A percentile compares a stretch with the other conserved stretches of the same genome.
phyloP scores from a whole-genome alignment of 2,888 invertebrate species.

The Athrips mouffetella region DNA sequence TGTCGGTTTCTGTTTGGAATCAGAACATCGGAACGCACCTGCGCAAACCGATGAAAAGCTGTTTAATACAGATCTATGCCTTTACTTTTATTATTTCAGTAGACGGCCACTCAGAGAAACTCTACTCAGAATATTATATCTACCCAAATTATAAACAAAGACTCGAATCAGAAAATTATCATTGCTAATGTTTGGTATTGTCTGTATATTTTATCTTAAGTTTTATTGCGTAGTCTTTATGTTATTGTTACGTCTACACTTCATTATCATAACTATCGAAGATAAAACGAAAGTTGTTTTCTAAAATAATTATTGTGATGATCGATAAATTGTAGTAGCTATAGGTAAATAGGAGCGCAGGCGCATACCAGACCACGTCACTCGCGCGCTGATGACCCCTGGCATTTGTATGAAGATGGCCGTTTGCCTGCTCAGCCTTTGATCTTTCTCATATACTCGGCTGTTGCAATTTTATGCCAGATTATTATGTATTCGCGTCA shows the following conservation, averaged over 20 bases:
- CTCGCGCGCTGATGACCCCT: slow-evolving; percentile 46
- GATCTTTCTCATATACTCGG: slow-evolving; percentile 53
- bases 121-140: background rate
- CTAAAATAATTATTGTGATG: slow-evolving; percentile 18
- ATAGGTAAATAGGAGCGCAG: slow-evolving; percentile 39
- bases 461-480: slow-evolving; percentile 63
- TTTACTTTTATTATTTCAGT: background rate
- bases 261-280: background rate
- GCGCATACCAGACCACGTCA: slow-evolving; percentile 51
- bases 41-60: slow-evolving; percentile 27
- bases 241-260: slow-evolving; percentile 1
- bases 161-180: background rate
- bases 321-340: slow-evolving; percentile 25
- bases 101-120: background rate
- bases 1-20: slow-evolving; percentile 31
- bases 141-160: background rate
- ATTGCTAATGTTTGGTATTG: slow-evolving; percentile 1
- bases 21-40: slow-evolving; percentile 30
- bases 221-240: background rate
- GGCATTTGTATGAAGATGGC: slow-evolving; percentile 65
- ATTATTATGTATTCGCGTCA: slow-evolving; percentile 50
- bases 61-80: slow-evolving; percentile 11
- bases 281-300: slow-evolving; percentile 22
- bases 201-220: background rate
- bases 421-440: slow-evolving; percentile 59